Evolutionary conservation across 2,797 vertebrate species (phyloP).

Genomic region (Molossus molossus): DNA sequence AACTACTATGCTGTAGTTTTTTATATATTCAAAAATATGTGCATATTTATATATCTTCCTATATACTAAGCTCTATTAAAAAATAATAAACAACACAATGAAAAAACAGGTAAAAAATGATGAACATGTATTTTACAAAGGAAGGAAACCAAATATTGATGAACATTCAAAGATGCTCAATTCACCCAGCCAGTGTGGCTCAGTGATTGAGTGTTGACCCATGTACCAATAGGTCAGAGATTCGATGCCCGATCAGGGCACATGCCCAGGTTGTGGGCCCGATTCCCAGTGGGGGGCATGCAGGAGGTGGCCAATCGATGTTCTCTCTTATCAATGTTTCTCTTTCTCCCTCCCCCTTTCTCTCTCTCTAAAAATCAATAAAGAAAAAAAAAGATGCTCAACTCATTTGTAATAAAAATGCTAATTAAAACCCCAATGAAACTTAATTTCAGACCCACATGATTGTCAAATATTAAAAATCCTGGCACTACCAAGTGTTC

Average conservation of each 20-base stretch:
- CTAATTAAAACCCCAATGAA: background rate
- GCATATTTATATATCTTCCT: background rate
- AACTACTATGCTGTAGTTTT: background rate
- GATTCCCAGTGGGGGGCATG: no score
- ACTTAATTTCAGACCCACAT: background rate
- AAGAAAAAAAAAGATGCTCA: background rate
- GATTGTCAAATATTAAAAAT: background rate
- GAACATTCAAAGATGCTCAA: conserved; percentile 16
- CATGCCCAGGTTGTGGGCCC: no score
- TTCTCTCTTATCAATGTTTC: no score
- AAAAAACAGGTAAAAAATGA: background rate
- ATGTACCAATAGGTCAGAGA: no score
- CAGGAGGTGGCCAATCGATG: no score
- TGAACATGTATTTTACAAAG: background rate
- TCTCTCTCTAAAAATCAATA: no score
- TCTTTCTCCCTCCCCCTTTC: no score
- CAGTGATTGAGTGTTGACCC: no score
- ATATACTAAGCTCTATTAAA: background rate
- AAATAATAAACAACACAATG: background rate
- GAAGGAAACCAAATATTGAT: conserved; percentile 34
- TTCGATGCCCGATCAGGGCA: no score
- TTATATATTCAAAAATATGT: background rate
- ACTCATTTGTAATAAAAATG: conserved; percentile 32
- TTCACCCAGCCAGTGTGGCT: background rate
- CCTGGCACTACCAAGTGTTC: background rate